phyloP scores from a whole-genome alignment of 2,888 invertebrate genomes.

The Melinaea marsaeus region DNA sequence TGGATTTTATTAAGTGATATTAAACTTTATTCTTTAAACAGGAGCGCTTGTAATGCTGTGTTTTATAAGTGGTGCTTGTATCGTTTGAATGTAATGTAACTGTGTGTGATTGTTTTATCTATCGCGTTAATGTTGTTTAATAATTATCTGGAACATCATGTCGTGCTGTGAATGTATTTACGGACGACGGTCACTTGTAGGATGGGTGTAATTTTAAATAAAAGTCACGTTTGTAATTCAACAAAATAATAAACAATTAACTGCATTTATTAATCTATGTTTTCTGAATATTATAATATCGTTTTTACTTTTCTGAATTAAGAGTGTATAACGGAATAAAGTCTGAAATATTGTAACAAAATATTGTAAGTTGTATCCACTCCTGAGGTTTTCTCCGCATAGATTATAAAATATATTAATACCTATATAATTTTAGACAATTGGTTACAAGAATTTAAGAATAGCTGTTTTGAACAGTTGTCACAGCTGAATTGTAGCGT shows the following conservation, averaged over 20 bases:
- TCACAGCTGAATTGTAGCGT: too few species aligned
- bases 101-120: conserved; percentile 66
- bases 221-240: conserved; percentile 48
- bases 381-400: too few species aligned
- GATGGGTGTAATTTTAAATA: conserved; percentile 56
- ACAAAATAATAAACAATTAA: conserved; percentile 19
- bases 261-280: conserved; percentile 9
- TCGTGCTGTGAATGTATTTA: conserved; percentile 57
- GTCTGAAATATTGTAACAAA: too few species aligned
- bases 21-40: conserved; percentile 26
- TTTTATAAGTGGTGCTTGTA: conserved; percentile 1
- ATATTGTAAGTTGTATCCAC: too few species aligned
- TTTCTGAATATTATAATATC: too few species aligned
- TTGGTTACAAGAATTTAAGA: too few species aligned
- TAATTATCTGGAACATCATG: conserved; percentile 66
- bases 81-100: conserved; percentile 20
- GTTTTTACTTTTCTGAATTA: too few species aligned
- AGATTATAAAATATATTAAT: too few species aligned
- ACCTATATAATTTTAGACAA: too few species aligned
- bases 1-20: conserved; percentile 25
- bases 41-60: conserved; percentile 30
- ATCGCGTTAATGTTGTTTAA: conserved; percentile 67
- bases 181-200: conserved; percentile 49
- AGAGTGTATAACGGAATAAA: too few species aligned
- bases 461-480: too few species aligned